These are phyloP conservation scores for Hydraecia micacea DNA, from an alignment of 2,888 invertebrate genomes.

Conservation along the genomic window DNA sequence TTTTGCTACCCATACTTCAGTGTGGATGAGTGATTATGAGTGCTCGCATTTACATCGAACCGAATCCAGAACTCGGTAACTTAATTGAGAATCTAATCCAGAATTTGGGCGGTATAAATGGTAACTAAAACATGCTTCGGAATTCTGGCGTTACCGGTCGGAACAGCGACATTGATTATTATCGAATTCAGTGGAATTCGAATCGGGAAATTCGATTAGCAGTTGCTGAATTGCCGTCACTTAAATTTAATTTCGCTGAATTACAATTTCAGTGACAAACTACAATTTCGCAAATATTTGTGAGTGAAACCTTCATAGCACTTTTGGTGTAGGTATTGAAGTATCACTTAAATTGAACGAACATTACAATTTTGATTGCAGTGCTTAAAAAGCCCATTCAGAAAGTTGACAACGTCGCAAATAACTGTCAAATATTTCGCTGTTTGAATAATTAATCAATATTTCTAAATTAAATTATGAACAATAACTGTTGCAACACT, in stretches of 20 bases:
- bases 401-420: background rate
- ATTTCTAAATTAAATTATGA: no score
- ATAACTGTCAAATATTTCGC: background rate
- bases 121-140: slow-evolving; percentile 4
- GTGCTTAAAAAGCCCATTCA: slow-evolving; percentile 2
- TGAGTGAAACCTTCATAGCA: slow-evolving; percentile 7
- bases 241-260: slow-evolving; percentile 20
- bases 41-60: slow-evolving; percentile 57
- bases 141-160: slow-evolving; percentile 2
- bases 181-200: slow-evolving; percentile 32
- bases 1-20: slow-evolving; percentile 65
- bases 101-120: slow-evolving; percentile 4
- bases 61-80: slow-evolving; percentile 1
- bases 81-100: slow-evolving; percentile 10
- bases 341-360: slow-evolving; percentile 5
- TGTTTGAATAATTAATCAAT: background rate
- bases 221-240: slow-evolving; percentile 12
- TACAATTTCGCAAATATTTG: slow-evolving; percentile 19
- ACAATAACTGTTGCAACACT: background rate
- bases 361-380: slow-evolving; percentile 13
- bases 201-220: slow-evolving; percentile 25
- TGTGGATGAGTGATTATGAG: slow-evolving; percentile 75
- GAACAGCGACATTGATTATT: slow-evolving; percentile 12
- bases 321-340: background rate
- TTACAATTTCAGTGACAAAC: background rate